Conservation (phyloP, 1,140 invertebrate species). For the Drosophila repletoides region DNA sequence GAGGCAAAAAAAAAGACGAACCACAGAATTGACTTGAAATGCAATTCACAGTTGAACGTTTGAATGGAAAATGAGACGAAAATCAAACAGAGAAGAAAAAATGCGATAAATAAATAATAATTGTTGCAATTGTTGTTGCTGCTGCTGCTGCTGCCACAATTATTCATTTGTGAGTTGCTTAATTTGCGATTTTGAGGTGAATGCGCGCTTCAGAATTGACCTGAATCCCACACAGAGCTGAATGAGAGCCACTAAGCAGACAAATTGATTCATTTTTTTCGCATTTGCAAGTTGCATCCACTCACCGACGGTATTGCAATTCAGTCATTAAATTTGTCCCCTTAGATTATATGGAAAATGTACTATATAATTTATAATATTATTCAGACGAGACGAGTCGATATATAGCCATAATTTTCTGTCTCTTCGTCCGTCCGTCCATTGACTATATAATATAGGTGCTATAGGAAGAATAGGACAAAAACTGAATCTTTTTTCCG, state of each 20-base stretch:
- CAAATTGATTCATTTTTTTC: neutral
- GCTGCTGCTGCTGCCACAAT: slow-evolving; percentile 9
- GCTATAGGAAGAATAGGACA: too few relatives aligned
- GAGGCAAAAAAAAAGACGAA: neutral
- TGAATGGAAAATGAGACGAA: neutral
- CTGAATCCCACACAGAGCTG: slow-evolving; percentile 27
- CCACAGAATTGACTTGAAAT: slow-evolving; percentile 23
- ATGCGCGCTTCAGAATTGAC: slow-evolving; percentile 4
- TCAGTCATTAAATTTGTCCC: too few relatives aligned
- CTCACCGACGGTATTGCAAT: too few relatives aligned
- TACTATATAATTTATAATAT: too few relatives aligned
- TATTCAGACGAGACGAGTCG: too few relatives aligned
- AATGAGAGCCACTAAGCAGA: slow-evolving; percentile 19
- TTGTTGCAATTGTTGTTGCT: neutral
- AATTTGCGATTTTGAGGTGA: slow-evolving; percentile 25
- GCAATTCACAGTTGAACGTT: neutral
- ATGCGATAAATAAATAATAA: slow-evolving; percentile 21
- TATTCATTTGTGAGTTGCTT: slow-evolving; percentile 29
- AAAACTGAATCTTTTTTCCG: too few relatives aligned
- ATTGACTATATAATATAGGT: too few relatives aligned
- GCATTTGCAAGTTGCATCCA: slow-evolving; percentile 1
- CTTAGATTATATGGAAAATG: too few relatives aligned
- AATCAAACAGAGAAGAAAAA: slow-evolving; percentile 1
- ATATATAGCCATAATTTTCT: too few relatives aligned
- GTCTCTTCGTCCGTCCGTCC: too few relatives aligned